phyloP scores from a whole-genome alignment of 2,797 vertebrate species.

The Huso huso region DNA sequence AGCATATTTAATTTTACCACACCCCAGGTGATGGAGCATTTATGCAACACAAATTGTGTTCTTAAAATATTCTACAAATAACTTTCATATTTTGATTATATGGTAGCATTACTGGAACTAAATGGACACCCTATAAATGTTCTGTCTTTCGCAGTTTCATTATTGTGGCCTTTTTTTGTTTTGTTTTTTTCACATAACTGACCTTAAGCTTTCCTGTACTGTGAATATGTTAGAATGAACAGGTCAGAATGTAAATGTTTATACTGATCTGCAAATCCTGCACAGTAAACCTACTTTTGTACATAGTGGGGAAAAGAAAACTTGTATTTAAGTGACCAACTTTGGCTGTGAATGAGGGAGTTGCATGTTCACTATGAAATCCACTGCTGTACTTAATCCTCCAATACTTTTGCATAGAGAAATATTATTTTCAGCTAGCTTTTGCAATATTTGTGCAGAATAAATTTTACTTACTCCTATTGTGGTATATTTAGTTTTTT shows the following conservation, averaged over 20 bases:
- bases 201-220: conserved; percentile 63
- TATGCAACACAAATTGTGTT: conserved; percentile 26
- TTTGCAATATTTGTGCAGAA: conserved; percentile 56
- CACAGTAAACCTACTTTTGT: conserved; percentile 66
- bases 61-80: conserved; percentile 28
- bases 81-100: conserved; percentile 22
- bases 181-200: conserved; percentile 52
- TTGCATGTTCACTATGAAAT: conserved; percentile 29
- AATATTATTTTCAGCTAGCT: conserved; percentile 54
- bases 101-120: conserved; percentile 27
- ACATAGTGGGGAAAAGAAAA: conserved; percentile 51
- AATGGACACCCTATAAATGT: conserved; percentile 14
- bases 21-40: conserved; percentile 3
- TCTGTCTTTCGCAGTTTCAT: conserved; percentile 43
- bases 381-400: conserved; percentile 44
- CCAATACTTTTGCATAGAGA: conserved; percentile 41
- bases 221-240: conserved; percentile 56
- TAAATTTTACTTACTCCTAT: conserved; percentile 18
- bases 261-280: conserved; percentile 71
- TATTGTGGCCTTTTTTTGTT: conserved; percentile 56
- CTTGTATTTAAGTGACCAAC: conserved; percentile 1
- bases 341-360: conserved; percentile 1
- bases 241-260: conserved; percentile 68
- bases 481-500: not conserved
- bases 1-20: conserved; percentile 8